Percentiles rank a stretch among this genome's conserved stretches.
Evolutionary conservation across 2,797 vertebrate species (phyloP).

Genomic region (Neomorphus geoffroyi): DNA sequence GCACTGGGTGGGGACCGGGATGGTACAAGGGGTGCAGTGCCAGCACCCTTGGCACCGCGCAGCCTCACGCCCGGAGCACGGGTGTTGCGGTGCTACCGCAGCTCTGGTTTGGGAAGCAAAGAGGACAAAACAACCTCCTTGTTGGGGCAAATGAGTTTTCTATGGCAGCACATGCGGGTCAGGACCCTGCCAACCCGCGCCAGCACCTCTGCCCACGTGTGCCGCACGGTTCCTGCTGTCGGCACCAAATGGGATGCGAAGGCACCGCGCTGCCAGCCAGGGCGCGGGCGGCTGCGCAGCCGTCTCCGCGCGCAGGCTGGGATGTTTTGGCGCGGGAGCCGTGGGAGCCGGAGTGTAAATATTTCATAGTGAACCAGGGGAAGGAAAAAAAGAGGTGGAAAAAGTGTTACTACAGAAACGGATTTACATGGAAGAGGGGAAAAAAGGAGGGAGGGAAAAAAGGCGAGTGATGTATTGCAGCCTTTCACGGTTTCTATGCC

Average conservation of each 20-base stretch:
- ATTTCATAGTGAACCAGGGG: background rate
- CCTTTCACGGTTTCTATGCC: conserved; percentile 40
- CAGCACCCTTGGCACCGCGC: background rate
- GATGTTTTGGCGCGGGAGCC: background rate
- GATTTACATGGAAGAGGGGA: background rate
- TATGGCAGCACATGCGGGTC: background rate
- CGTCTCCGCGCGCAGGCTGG: background rate
- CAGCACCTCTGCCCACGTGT: background rate
- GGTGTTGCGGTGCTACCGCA: background rate
- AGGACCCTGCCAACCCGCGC: background rate
- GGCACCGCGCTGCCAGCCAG: background rate
- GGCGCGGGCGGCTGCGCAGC: background rate
- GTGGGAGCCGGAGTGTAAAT: background rate
- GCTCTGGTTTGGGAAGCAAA: background rate
- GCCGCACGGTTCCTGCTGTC: accelerated
- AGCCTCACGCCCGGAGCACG: background rate
- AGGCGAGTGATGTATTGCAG: background rate
- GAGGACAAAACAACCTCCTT: too few relatives aligned
- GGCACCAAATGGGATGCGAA: background rate
- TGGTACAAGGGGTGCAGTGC: background rate
- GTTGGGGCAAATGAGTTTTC: background rate
- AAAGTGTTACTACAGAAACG: conserved; percentile 44
- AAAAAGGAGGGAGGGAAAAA: background rate
- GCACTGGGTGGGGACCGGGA: background rate
- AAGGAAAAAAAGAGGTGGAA: background rate